Evolutionary conservation across 2,797 vertebrate genomes (phyloP).

Genomic region (Eulemur albifrons): DNA sequence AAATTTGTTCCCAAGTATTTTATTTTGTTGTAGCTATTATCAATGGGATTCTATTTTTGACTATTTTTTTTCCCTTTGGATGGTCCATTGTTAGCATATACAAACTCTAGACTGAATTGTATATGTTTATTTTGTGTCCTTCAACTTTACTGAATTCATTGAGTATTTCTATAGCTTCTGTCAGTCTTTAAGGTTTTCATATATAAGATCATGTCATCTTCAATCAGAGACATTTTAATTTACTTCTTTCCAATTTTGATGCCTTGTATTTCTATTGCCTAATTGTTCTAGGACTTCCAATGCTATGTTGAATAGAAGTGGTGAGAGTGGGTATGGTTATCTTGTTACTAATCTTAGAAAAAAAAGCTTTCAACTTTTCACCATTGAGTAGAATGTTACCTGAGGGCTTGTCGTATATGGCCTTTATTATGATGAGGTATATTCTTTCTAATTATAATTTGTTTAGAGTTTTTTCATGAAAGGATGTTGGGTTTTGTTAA

Average conservation of each 20-base stretch:
- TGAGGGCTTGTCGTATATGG: not conserved
- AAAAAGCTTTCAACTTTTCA: not conserved
- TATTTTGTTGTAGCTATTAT: not conserved
- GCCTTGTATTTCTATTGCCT: not conserved
- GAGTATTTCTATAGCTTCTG: not conserved
- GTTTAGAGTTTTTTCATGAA: not conserved
- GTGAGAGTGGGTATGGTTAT: not conserved
- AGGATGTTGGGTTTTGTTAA: not conserved
- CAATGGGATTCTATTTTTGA: not conserved
- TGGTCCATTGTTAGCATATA: not conserved
- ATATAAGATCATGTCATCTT: not conserved
- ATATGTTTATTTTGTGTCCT: not conserved
- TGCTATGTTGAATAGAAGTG: not conserved
- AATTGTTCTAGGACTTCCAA: not conserved
- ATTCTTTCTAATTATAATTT: not conserved
- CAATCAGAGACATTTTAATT: not conserved
- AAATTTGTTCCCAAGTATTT: not conserved
- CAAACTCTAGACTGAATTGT: not conserved
- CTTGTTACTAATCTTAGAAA: not conserved
- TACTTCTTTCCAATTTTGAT: not conserved
- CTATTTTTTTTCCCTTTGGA: not conserved
- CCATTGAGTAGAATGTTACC: not conserved
- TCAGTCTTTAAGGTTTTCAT: not conserved
- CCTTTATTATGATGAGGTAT: not conserved
- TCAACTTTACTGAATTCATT: not conserved